Conservation (phyloP, 35 echinoderm and acorn worm species). For the Ptychodera flava region DNA sequence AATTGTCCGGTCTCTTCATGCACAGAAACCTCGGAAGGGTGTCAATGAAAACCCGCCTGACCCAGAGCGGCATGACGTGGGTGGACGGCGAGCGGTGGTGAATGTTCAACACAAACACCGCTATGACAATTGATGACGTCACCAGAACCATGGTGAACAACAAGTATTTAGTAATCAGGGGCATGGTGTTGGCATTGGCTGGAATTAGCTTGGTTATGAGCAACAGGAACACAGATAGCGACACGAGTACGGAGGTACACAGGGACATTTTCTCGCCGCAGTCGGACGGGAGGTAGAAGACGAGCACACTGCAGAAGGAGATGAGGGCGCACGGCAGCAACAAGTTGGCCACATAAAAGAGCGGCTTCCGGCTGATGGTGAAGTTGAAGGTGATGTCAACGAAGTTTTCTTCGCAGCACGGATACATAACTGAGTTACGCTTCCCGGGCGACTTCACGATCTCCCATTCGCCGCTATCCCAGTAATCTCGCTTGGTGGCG, state of each 20-base stretch:
- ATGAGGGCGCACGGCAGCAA: slow-evolving; percentile 84
- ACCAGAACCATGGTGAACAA: slow-evolving; percentile 92
- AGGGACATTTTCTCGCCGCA: slow-evolving; percentile 94
- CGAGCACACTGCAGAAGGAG: slow-evolving; percentile 89
- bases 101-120: slow-evolving; percentile 88
- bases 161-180: slow-evolving; percentile 92
- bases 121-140: slow-evolving; percentile 85
- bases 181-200: slow-evolving; percentile 88
- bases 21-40: slow-evolving; percentile 70
- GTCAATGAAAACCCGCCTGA: slow-evolving; percentile 61
- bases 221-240: slow-evolving; percentile 87
- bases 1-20: slow-evolving; percentile 65
- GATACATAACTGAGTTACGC: slow-evolving; percentile 33
- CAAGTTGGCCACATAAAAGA: slow-evolving; percentile 94
- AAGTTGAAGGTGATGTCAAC: slow-evolving; percentile 79
- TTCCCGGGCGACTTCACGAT: slow-evolving; percentile 47
- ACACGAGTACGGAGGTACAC: slow-evolving; percentile 74
- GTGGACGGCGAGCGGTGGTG: slow-evolving; percentile 78
- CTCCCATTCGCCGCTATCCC: slow-evolving; percentile 84
- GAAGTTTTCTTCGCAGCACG: slow-evolving; percentile 68
- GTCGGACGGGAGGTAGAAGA: slow-evolving; percentile 93
- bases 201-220: slow-evolving; percentile 87
- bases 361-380: slow-evolving; percentile 60
- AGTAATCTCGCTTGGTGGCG: slow-evolving; percentile 66
- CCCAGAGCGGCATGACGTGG: slow-evolving; percentile 76